Evolutionary conservation across 2,113 vertebrate species (phyloP).

Genomic region (Rhegmatorhina hoffmannsi): DNA sequence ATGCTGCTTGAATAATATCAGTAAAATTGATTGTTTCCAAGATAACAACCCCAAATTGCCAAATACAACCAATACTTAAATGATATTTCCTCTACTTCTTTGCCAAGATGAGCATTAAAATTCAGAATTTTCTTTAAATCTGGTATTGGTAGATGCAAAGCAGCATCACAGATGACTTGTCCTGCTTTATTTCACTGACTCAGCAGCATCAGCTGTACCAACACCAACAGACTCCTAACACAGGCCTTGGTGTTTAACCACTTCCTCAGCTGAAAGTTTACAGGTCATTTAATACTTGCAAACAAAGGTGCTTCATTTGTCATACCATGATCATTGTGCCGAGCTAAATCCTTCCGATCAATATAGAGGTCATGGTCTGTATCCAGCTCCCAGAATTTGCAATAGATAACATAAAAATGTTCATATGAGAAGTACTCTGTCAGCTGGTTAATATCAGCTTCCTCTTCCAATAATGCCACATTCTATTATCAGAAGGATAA

Average conservation of each 20-base stretch:
- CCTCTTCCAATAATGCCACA: slow-evolving; percentile 88
- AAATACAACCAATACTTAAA: background rate
- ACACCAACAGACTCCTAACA: background rate
- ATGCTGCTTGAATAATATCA: background rate
- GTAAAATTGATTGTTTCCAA: background rate
- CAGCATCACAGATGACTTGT: background rate
- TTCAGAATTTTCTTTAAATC: background rate
- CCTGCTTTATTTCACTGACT: background rate
- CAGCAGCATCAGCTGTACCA: background rate
- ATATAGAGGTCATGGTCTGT: slow-evolving; percentile 94
- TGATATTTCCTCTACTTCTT: background rate
- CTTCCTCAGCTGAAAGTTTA: background rate
- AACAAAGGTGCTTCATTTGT: slow-evolving; percentile 3
- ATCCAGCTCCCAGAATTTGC: slow-evolving; percentile 98
- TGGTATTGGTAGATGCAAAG: background rate
- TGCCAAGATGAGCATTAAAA: background rate
- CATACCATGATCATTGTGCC: slow-evolving; percentile 91
- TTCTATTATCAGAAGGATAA: slow-evolving; percentile 76
- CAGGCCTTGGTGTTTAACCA: background rate
- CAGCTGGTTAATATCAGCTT: slow-evolving; percentile 93
- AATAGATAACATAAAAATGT: slow-evolving; percentile 98
- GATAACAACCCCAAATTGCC: background rate
- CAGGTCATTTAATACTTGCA: background rate
- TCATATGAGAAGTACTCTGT: slow-evolving; percentile 97
- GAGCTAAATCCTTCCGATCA: slow-evolving; percentile 87